Percentiles rank a stretch among this genome's conserved stretches.
phyloP scores from a whole-genome alignment of 2,113 vertebrate genomes.

The Cinclus mexicanus region DNA sequence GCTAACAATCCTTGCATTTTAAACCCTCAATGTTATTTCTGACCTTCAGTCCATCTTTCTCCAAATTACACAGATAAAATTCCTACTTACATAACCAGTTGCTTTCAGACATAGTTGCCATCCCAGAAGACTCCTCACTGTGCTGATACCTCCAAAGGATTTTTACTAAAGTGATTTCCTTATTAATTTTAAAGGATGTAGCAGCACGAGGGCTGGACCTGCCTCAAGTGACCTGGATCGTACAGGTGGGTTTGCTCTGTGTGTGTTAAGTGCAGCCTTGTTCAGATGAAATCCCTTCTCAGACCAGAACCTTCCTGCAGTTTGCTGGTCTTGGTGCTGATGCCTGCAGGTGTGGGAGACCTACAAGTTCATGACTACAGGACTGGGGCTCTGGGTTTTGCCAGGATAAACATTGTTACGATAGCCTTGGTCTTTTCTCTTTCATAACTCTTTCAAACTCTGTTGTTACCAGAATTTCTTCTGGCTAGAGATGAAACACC shows the following conservation, averaged over 20 bases:
- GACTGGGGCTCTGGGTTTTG: not conserved
- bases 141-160: not conserved
- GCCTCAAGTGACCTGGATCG: slow-evolving; percentile 91
- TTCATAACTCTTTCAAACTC: not conserved
- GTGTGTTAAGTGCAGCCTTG: not conserved
- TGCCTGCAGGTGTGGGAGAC: not conserved
- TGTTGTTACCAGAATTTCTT: not conserved
- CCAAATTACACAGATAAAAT: not conserved
- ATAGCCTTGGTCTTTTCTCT: not conserved
- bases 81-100: not conserved
- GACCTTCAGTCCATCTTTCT: not conserved
- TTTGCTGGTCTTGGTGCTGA: not conserved
- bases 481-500: not conserved
- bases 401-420: not conserved
- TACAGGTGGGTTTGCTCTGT: slow-evolving; percentile 83
- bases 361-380: not conserved
- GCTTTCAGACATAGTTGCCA: not conserved
- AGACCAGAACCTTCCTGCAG: slow-evolving; percentile 14
- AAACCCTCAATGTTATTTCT: not conserved
- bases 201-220: slow-evolving; percentile 94
- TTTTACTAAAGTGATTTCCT: not conserved
- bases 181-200: slow-evolving; percentile 83
- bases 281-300: not conserved
- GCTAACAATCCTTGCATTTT: not conserved
- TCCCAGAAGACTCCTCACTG: not conserved